These are phyloP conservation scores for Chymomyza procnemis DNA, from an alignment of 2,888 invertebrate genomes.

Conservation along the genomic window DNA sequence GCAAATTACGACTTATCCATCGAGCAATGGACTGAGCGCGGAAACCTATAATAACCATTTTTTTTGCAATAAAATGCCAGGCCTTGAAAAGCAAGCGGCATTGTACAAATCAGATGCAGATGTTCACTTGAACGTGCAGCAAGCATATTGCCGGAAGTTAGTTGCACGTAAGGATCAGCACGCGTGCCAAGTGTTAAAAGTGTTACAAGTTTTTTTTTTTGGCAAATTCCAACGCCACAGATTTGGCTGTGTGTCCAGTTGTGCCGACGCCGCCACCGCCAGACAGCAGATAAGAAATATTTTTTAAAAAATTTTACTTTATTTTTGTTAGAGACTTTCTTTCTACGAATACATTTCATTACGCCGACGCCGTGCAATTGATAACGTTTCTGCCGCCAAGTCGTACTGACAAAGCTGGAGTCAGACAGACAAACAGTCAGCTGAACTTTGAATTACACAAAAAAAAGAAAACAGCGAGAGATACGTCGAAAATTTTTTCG, in stretches of 20 bases:
- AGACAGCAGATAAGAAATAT: constrained; percentile 50
- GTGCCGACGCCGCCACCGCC: constrained; percentile 19
- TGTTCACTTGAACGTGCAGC: constrained; percentile 28
- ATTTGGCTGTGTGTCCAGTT: constrained; percentile 40
- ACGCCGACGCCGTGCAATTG: constrained; percentile 30
- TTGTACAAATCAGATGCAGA: constrained; percentile 39
- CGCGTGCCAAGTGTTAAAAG: constrained; percentile 22
- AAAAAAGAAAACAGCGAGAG: too few relatives aligned
- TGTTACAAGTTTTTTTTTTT: background rate
- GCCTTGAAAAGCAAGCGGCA: constrained; percentile 52
- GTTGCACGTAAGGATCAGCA: constrained; percentile 37
- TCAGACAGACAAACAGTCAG: constrained; percentile 18
- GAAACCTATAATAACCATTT: background rate
- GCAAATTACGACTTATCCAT: constrained; percentile 48
- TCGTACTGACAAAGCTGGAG: constrained; percentile 39
- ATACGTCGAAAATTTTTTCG: constrained; percentile 2
- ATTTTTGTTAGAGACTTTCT: constrained; percentile 11
- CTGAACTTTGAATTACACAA: constrained; percentile 33
- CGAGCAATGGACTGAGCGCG: constrained; percentile 40
- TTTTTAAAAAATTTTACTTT: constrained; percentile 7
- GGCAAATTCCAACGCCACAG: background rate
- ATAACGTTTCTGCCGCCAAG: constrained; percentile 6
- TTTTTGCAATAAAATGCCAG: constrained; percentile 38
- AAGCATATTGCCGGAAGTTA: constrained; percentile 40
- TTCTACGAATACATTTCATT: background rate